Evolutionary conservation across 2,888 invertebrate species (phyloP).

Genomic region (Odontomyia ornata): DNA sequence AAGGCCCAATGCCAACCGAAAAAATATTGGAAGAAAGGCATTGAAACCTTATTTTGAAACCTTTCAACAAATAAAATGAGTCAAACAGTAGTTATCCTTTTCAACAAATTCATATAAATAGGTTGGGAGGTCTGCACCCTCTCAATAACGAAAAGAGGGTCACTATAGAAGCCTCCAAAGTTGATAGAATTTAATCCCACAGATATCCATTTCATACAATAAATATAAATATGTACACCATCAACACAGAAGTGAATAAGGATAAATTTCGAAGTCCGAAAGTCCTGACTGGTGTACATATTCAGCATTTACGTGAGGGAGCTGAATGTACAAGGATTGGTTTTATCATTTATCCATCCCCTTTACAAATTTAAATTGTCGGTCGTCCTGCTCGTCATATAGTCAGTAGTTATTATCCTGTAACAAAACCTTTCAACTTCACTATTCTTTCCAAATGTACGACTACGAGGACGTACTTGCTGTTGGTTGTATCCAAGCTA

Average conservation of each 20-base stretch:
- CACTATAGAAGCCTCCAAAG: conserved; percentile 25
- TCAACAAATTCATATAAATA: conserved; percentile 45
- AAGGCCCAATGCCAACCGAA: too few relatives aligned
- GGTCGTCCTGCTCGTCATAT: conserved; percentile 13
- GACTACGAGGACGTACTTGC: too few relatives aligned
- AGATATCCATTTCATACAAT: conserved; percentile 51
- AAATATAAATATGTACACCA: conserved; percentile 43
- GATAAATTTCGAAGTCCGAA: not conserved
- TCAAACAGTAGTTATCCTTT: conserved; percentile 49
- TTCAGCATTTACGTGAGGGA: not conserved
- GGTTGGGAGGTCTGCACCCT: not conserved
- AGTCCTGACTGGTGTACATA: not conserved
- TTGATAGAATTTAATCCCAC: conserved; percentile 49
- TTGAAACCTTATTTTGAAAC: conserved; percentile 46
- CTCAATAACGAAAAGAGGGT: not conserved
- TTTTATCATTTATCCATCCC: conserved; percentile 18
- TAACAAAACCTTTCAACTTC: conserved; percentile 20
- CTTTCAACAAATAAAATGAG: conserved; percentile 47
- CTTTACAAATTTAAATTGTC: conserved; percentile 47
- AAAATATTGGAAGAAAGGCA: conserved; percentile 8
- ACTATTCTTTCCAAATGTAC: conserved; percentile 23
- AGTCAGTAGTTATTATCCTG: conserved; percentile 36
- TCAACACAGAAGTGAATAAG: conserved; percentile 15
- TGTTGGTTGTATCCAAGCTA: too few relatives aligned
- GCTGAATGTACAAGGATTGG: conserved; percentile 44